These are phyloP conservation scores for Sycophila texana DNA, from an alignment of 2,888 invertebrate genomes.

Conservation along the genomic window DNA sequence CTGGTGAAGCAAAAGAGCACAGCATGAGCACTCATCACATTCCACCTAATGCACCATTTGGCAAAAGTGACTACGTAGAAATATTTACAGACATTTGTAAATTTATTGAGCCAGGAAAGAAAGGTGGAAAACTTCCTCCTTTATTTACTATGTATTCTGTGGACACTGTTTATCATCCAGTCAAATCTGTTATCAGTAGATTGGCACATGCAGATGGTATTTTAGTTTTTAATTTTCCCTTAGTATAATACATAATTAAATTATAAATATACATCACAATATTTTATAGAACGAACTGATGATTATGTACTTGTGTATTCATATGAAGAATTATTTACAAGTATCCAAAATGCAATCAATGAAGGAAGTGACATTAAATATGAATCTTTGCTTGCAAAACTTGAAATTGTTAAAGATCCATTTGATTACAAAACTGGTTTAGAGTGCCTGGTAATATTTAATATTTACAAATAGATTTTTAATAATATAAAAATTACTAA, in stretches of 20 bases:
- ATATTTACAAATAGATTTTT: neutral
- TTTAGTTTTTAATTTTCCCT: neutral
- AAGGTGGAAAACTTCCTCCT: slow-evolving; percentile 68
- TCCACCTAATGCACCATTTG: slow-evolving; percentile 70
- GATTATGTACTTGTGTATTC: slow-evolving; percentile 67
- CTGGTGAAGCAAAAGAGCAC: slow-evolving; percentile 74
- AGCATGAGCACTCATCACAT: slow-evolving; percentile 76
- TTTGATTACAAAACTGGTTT: slow-evolving; percentile 69
- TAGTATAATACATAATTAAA: neutral
- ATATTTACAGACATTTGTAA: slow-evolving; percentile 74
- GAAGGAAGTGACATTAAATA: slow-evolving; percentile 35
- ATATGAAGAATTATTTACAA: slow-evolving; percentile 69
- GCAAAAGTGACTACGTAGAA: slow-evolving; percentile 66
- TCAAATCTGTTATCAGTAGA: slow-evolving; percentile 41
- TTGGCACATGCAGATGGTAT: slow-evolving; percentile 32
- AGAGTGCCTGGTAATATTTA: slow-evolving; percentile 72
- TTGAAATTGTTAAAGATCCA: slow-evolving; percentile 72
- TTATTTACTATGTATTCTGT: slow-evolving; percentile 71
- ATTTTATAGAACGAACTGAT: slow-evolving; percentile 53
- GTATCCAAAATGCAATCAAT: slow-evolving; percentile 64
- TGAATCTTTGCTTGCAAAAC: slow-evolving; percentile 61
- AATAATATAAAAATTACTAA: slow-evolving; percentile 24
- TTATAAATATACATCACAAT: slow-evolving; percentile 25
- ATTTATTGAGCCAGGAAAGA: slow-evolving; percentile 70
- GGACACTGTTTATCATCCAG: slow-evolving; percentile 39